Conservation (phyloP, 2,888 invertebrate species). For the Sarcophaga variegata region DNA sequence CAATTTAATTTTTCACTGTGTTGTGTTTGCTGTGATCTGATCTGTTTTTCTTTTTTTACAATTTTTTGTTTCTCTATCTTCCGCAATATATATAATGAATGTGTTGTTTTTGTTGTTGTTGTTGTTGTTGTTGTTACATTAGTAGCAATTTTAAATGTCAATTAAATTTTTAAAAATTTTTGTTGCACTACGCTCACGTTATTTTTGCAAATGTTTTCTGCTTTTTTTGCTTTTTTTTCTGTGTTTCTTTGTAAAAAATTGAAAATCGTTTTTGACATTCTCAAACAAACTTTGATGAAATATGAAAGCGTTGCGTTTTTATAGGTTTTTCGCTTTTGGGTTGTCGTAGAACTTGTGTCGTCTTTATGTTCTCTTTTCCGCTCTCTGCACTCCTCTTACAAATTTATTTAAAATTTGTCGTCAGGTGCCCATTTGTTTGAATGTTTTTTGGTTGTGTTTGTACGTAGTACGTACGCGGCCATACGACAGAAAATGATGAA, state of each 20-base stretch:
- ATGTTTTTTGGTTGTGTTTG: no score
- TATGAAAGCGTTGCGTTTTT: no score
- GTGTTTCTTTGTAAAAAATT: background rate
- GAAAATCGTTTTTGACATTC: no score
- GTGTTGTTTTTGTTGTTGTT: background rate
- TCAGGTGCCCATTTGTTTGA: no score
- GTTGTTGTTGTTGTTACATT: background rate
- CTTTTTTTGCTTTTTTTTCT: no score
- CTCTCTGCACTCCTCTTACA: background rate
- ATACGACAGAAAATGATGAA: no score
- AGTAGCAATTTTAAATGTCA: background rate
- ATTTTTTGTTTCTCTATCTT: background rate
- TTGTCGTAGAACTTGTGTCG: conserved; percentile 19
- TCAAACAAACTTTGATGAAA: no score
- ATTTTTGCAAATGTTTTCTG: no score
- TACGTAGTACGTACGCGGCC: no score
- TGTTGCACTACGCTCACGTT: no score
- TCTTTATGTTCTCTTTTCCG: background rate
- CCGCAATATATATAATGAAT: background rate
- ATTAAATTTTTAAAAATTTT: background rate
- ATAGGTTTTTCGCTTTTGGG: background rate
- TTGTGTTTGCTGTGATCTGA: background rate
- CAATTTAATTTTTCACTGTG: background rate
- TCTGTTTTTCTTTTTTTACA: background rate
- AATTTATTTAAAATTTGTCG: no score